A percentile compares a stretch with the other conserved stretches of the same genome.
phyloP scores from a whole-genome alignment of 2,888 invertebrate genomes.

The Abrostola tripartita region DNA sequence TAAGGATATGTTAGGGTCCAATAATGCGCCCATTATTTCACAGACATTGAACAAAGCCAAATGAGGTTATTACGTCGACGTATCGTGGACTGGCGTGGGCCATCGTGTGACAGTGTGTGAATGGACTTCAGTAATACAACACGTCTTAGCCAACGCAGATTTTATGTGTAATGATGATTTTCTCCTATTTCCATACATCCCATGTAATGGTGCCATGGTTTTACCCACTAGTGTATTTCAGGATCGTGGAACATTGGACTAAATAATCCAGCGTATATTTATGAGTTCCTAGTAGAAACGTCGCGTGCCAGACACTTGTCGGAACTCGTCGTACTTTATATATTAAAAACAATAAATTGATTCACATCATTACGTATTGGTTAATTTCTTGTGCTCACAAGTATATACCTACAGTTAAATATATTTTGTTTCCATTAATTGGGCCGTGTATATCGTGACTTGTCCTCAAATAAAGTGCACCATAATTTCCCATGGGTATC shows the following conservation, averaged over 20 bases:
- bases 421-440: slow-evolving; percentile 25
- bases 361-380: not conserved
- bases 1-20: slow-evolving; percentile 30
- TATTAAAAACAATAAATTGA: slow-evolving; percentile 5
- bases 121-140: slow-evolving; percentile 28
- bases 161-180: no score
- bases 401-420: slow-evolving; percentile 10
- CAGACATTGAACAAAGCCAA: slow-evolving; percentile 46
- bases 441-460: slow-evolving; percentile 7
- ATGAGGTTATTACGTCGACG: slow-evolving; percentile 41
- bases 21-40: slow-evolving; percentile 50
- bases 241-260: no score
- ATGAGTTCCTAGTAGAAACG: no score
- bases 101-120: not conserved
- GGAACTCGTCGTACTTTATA: not conserved
- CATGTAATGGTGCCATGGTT: no score
- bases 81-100: slow-evolving; percentile 30
- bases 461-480: slow-evolving; percentile 20
- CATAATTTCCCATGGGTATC: slow-evolving; percentile 38
- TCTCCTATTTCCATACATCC: no score
- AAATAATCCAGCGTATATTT: no score
- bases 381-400: slow-evolving; percentile 1
- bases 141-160: no score
- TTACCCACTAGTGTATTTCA: no score
- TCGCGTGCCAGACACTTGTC: not conserved